phyloP scores from a whole-genome alignment of 2,888 invertebrate genomes.

The Salpingus planirostris region DNA sequence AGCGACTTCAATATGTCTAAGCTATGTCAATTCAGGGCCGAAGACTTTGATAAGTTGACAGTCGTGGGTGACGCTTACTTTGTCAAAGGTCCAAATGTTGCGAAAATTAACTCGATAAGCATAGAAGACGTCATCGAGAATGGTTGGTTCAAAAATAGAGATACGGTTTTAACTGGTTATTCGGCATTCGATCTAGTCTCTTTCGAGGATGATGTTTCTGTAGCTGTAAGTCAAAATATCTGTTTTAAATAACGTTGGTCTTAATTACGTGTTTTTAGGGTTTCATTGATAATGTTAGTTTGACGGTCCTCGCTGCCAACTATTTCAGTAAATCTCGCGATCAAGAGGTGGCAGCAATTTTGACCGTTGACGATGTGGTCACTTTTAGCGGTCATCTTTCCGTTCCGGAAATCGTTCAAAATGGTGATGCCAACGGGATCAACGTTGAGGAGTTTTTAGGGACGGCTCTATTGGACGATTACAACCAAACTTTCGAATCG shows the following conservation, averaged over 20 bases:
- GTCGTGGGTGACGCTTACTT: conserved; percentile 43
- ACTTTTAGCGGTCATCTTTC: conserved; percentile 34
- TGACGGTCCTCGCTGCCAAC: conserved; percentile 41
- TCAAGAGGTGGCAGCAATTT: conserved; percentile 44
- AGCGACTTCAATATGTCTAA: no score
- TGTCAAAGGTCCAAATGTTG: conserved; percentile 37
- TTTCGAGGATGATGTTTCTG: conserved; percentile 30
- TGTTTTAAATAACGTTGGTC: no score
- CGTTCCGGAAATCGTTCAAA: conserved; percentile 31
- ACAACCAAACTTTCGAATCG: conserved; percentile 40
- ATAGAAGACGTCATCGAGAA: conserved; percentile 34
- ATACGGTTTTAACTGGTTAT: conserved; percentile 25
- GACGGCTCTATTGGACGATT: conserved; percentile 38
- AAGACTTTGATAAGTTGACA: no score
- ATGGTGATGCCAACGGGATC: conserved; percentile 33
- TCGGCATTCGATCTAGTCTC: conserved; percentile 31
- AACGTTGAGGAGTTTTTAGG: conserved; percentile 40
- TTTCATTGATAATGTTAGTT: conserved; percentile 40
- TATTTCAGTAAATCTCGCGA: conserved; percentile 46
- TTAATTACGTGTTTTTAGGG: conserved; percentile 36
- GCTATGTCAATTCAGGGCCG: no score
- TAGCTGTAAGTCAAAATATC: no score
- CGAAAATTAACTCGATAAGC: conserved; percentile 36
- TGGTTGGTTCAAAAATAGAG: conserved; percentile 45
- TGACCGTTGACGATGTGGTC: conserved; percentile 28